Percentiles rank a stretch among this genome's conserved stretches.
Evolutionary conservation across 2,797 vertebrate species (phyloP).

Genomic region (Sebastes hubbsi): DNA sequence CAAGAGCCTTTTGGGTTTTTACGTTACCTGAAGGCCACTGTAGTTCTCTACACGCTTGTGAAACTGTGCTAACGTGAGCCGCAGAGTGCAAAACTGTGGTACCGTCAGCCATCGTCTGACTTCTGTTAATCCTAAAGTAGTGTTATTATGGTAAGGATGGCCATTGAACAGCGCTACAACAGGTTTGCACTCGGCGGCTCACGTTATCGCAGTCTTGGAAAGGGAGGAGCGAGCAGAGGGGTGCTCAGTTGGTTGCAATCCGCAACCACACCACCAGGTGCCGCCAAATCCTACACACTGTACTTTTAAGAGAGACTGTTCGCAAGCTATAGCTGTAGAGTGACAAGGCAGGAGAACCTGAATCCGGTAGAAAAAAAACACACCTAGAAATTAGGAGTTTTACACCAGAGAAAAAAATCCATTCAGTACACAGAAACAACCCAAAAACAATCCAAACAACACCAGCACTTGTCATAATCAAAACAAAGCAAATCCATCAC

Average conservation of each 20-base stretch:
- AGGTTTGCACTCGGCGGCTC: not conserved
- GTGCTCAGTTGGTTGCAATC: not conserved
- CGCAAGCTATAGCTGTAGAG: slow-evolving; percentile 29
- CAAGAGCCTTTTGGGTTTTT: not conserved
- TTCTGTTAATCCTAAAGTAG: no score
- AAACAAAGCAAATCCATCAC: slow-evolving; percentile 86
- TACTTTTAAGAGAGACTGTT: not conserved
- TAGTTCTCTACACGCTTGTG: not conserved
- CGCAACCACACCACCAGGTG: rapidly evolving
- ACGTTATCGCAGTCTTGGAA: not conserved
- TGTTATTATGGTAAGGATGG: not conserved
- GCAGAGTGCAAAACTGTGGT: not conserved
- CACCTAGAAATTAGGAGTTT: slow-evolving; percentile 89
- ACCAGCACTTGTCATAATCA: slow-evolving; percentile 87
- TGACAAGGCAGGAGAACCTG: slow-evolving; percentile 90
- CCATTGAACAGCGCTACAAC: not conserved
- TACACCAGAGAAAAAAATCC: slow-evolving; percentile 88
- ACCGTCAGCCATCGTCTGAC: no score
- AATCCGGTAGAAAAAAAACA: slow-evolving; percentile 86
- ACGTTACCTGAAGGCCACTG: not conserved
- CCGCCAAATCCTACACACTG: not conserved
- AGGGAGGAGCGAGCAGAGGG: not conserved
- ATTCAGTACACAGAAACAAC: slow-evolving; percentile 88
- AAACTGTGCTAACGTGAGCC: not conserved
- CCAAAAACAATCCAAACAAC: slow-evolving; percentile 90